A percentile compares a stretch with the other conserved stretches of the same genome.
Conservation (phyloP, 2,888 invertebrate genomes). For the Ophion slaviceki region DNA sequence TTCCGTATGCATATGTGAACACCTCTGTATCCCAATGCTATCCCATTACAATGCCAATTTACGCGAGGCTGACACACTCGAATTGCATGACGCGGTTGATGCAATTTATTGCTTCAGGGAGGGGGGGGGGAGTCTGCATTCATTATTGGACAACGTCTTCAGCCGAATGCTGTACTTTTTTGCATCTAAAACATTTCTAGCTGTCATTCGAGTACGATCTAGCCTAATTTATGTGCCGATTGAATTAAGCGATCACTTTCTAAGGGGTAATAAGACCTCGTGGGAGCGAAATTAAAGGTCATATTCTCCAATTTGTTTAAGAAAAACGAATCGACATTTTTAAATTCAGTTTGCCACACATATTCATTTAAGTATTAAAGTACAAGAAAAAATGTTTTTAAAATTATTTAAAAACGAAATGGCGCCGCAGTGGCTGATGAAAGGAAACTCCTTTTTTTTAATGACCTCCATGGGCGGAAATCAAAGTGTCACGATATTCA, state of each 20-base stretch:
- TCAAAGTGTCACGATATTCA: no score
- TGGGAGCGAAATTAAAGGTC: no score
- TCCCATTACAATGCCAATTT: background rate
- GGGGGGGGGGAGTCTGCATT: background rate
- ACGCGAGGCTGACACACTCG: background rate
- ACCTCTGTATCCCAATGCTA: background rate
- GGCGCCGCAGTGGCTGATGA: no score
- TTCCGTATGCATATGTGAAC: background rate
- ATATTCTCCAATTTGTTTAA: no score
- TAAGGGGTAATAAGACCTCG: no score
- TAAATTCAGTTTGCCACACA: no score
- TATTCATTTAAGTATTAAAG: no score
- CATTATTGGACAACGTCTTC: background rate
- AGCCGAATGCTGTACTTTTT: background rate
- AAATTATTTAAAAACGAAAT: no score
- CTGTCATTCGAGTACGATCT: background rate
- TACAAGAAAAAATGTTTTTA: no score
- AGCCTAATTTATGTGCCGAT: background rate
- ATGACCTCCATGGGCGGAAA: no score
- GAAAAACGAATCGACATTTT: no score
- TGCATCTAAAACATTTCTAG: background rate
- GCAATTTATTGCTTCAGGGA: background rate
- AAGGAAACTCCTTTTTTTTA: no score
- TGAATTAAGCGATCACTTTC: background rate
- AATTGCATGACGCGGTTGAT: background rate